Evolutionary conservation across 2,797 vertebrate genomes (phyloP).

Genomic region (Melanotaenia nigrans): DNA sequence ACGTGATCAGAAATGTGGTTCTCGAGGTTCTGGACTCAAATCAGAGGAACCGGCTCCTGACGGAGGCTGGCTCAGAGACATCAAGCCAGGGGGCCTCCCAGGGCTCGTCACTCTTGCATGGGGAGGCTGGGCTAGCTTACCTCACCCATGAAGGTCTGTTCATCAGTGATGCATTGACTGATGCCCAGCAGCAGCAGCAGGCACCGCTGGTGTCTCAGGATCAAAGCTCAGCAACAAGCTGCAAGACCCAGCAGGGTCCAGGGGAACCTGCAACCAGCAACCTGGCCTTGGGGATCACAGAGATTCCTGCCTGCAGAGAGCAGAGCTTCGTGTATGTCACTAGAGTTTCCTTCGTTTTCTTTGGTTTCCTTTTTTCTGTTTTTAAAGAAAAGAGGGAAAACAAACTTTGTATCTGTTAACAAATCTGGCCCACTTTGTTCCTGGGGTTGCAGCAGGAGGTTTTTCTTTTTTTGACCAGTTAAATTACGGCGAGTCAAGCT

Average conservation of each 20-base stretch:
- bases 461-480: too few relatives aligned
- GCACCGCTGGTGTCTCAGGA: conserved; percentile 48
- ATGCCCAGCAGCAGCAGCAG: conserved; percentile 77
- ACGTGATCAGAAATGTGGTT: conserved; percentile 88
- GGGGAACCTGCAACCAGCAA: conserved; percentile 84
- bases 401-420: not conserved
- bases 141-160: conserved; percentile 96
- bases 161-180: conserved; percentile 91
- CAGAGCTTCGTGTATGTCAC: conserved; percentile 86
- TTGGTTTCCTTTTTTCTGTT: not conserved
- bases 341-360: not conserved
- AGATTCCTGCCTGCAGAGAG: conserved; percentile 88
- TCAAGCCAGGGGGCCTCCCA: conserved; percentile 33
- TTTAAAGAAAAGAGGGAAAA: not conserved
- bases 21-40: conserved; percentile 91
- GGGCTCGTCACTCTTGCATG: conserved; percentile 35
- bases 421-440: not conserved
- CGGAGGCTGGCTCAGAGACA: conserved; percentile 68
- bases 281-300: conserved; percentile 84
- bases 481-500: too few relatives aligned
- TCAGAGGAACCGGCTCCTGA: conserved; percentile 84
- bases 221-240: conserved; percentile 31
- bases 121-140: conserved; percentile 92
- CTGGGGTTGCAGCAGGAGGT: too few relatives aligned
- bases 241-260: conserved; percentile 43